Evolutionary conservation across 2,113 vertebrate genomes (phyloP), one percentile per base, ranked within the genome.

Genomic region (Mionectes macconnelli): DNA sequence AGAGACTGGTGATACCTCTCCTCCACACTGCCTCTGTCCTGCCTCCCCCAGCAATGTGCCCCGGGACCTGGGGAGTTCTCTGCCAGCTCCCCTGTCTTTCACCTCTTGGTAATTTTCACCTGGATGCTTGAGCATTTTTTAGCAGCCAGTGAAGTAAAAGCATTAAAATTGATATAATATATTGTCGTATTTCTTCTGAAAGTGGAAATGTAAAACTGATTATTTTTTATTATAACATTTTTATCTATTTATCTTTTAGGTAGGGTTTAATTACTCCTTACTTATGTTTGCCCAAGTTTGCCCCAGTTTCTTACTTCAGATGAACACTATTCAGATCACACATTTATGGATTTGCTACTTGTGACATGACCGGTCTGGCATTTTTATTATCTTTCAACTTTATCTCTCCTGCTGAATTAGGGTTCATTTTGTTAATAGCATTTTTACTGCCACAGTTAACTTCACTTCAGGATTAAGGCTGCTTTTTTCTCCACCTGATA

Each of bases 31-130:
- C 42, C 35, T 84, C 28, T n/a, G 28, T 57, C 73, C 64, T 83
- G 31, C 44, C 20, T 75, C 55, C 60, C 56, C n/a, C 0, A 0
- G 44, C 13, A 53, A 23, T 8, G 14, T 0, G 0, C 52, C 73
- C 50, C 1, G 9, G 73, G 69, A 64, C 3, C 2, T 18, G 35
- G 49, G 22, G 19, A 87, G 31, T 42, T 77, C 49, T 47, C 55
- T 89, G 73, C 59, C 64, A 84, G 66, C 40, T 87, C 83, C 24
- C 13, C 56, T 62, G 56, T 72, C 68, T 93, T 90, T 90, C 86
- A 86, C 50, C 50, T 72, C n/a, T 20, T 33, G 24, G 39, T 55
- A 90, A 85, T 92, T 88, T 96, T 77, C 21, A 30, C 31, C 79
- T 74, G 40, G 18, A 13, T 80, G 18, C 72, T 70, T 50, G n/a